Percentiles rank a stretch among this genome's conserved stretches.
Evolutionary conservation across 2,113 vertebrate species (phyloP).

Genomic region (Collichthys lucidus): DNA sequence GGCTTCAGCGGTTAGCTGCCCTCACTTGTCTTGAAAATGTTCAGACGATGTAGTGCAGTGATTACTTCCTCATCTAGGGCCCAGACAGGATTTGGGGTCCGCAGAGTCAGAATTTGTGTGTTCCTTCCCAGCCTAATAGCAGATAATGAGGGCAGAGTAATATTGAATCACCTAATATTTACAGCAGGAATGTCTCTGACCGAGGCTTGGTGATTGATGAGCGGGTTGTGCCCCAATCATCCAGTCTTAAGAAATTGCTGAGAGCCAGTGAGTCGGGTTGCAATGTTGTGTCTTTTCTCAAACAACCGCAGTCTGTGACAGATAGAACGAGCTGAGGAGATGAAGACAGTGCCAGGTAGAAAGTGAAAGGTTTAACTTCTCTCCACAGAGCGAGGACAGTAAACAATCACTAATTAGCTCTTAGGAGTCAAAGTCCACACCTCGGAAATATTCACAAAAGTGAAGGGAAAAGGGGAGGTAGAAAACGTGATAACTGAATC

Average conservation of each 20-base stretch:
- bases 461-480: neutral
- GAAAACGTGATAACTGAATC: constrained; percentile 1
- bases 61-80: constrained; percentile 60
- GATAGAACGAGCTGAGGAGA: constrained; percentile 12
- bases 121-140: constrained; percentile 69
- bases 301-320: constrained; percentile 27
- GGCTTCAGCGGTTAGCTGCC: constrained; percentile 48
- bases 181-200: constrained; percentile 62
- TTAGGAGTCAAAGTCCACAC: neutral
- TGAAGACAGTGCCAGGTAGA: neutral
- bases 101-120: constrained; percentile 55
- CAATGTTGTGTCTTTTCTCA: constrained; percentile 57
- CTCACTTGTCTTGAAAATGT: constrained; percentile 52
- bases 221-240: constrained; percentile 52
- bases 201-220: constrained; percentile 68
- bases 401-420: neutral
- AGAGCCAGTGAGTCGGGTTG: constrained; percentile 38
- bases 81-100: constrained; percentile 45
- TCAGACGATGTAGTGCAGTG: constrained; percentile 48
- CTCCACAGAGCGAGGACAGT: neutral
- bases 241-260: constrained; percentile 6
- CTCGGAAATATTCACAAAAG: neutral
- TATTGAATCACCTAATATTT: constrained; percentile 67
- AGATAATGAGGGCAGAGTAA: constrained; percentile 71
- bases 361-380: neutral